Evolutionary conservation across 2,888 invertebrate genomes (phyloP), one percentile per base, ranked within the genome.

Genomic region (Geotrupes spiniger): DNA sequence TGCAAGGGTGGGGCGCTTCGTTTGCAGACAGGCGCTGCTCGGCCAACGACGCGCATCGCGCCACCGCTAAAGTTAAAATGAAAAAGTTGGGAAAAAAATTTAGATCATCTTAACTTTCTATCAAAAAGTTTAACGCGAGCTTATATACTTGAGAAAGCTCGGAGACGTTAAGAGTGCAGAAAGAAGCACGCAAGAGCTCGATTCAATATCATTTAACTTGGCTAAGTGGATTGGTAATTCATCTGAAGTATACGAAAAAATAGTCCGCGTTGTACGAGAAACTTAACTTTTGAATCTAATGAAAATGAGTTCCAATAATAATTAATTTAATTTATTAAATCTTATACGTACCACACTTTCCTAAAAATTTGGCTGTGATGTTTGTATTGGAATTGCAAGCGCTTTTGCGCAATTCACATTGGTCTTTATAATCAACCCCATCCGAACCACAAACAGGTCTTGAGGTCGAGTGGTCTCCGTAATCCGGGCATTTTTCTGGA

Each of bases 281-380:
- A n/a, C n/a, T n/a, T n/a, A n/a, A n/a, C n/a, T n/a, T n/a, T n/a
- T n/a, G n/a, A n/a, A n/a, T n/a, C n/a, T n/a, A n/a, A n/a, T n/a
- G n/a, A n/a, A n/a, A n/a, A n/a, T n/a, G n/a, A n/a, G n/a, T n/a
- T n/a, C n/a, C n/a, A n/a, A n/a, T n/a, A n/a, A n/a, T 17, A 43
- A 27, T 12, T 43, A 39, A 49, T 38, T 43, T 39, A 11, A 33
- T 36, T 36, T 14, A 1, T 36, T 15, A n/a, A 36, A 8, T 6
- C n/a, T n/a, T n/a, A 26, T 43, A 73, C 86, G 82, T 71, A 93
- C 93, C 92, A 74, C 94, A 94, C 74, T 89, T 87, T 50, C 93
- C 93, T 57, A 81, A 80, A 66, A 89, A 91, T 62, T 88, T 87
- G 62, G 92, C 84, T 39, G 85, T 85, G 62, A 93, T 84, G 69